A percentile compares a stretch with the other conserved stretches of the same genome.
These are phyloP conservation scores for Pelobates cultripes DNA, from an alignment of 2,797 vertebrate species.

Conservation along the genomic window DNA sequence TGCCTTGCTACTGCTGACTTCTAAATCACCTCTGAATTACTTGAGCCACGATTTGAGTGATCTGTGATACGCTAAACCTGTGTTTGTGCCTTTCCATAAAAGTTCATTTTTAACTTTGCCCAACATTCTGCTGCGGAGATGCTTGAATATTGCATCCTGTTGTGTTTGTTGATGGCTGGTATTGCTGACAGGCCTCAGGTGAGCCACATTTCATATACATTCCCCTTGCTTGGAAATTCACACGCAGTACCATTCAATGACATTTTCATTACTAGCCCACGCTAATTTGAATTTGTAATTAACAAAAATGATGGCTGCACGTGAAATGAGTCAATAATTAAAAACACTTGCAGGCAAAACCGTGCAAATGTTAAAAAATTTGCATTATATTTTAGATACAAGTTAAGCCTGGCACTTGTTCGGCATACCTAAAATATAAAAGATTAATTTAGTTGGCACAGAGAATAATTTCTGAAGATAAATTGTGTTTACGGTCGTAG, in stretches of 20 bases:
- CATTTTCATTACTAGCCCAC: constrained; percentile 47
- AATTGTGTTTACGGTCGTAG: constrained; percentile 33
- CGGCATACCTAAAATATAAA: neutral
- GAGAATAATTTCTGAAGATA: neutral
- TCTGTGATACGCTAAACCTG: no score
- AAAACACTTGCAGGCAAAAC: constrained; percentile 8
- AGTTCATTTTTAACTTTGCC: neutral
- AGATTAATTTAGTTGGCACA: neutral
- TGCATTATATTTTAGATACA: neutral
- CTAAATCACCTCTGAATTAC: no score
- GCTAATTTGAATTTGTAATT: constrained; percentile 48
- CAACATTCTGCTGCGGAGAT: neutral
- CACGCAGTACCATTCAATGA: constrained; percentile 18
- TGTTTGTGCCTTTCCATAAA: no score
- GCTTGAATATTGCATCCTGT: neutral
- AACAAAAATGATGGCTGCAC: constrained; percentile 40
- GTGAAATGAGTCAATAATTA: constrained; percentile 36
- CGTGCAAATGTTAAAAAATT: neutral
- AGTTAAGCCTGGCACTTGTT: neutral
- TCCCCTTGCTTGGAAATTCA: constrained; percentile 14
- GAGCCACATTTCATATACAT: constrained; percentile 19
- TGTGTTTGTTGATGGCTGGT: neutral
- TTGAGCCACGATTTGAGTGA: no score
- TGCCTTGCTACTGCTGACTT: no score
- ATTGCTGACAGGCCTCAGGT: constrained; percentile 18